Evolutionary conservation across 2,888 invertebrate species (phyloP), one percentile per base, ranked within the genome.

Genomic region (Augiades crinisus): DNA sequence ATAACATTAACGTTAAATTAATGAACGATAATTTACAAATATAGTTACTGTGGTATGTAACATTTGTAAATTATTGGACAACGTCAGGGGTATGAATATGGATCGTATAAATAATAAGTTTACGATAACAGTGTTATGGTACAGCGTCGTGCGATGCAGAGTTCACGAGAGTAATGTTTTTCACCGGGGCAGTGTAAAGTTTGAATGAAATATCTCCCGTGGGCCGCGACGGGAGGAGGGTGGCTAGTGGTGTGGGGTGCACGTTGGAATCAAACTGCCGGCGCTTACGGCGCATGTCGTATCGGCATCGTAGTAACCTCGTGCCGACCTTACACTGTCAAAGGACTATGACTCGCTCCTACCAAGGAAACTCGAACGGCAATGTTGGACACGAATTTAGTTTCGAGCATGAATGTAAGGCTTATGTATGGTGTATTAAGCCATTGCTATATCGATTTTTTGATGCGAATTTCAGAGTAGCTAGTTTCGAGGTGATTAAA

Each of bases 191-290:
- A 47, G 38, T 21, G 30, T 47, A 21, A 41, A 49, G 49, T 49
- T 49, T 49, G 49, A 49, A 49, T 49, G 49, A 49, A 49, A 49
- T 49, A 49, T 49, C 37, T 41, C 33, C 22, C n/a, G 40, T 7
- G 49, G 49, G 49, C 16, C 22, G 49, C 49, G 49, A 49, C 49
- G 49, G 49, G 40, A 49, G 49, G 10, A 3, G 41, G 49, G 47
- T 12, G 47, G 17, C 5, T 17, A 3, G 30, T 24, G 13, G 47
- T 37, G 30, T 47, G 47, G 37, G 47, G 37, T 0, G 13, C 24
- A 22, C 45, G 36, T 17, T 33, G 24, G 37, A 46, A 47, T 30
- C 47, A 30, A 19, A 38, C 47, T 38, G 17, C 30, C 7, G 10
- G 38, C 38, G 46, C 30, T 31, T 14, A 47, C 30, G 19, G 38